Evolutionary conservation across 2,113 vertebrate species (phyloP).

Genomic region (Psophia crepitans): DNA sequence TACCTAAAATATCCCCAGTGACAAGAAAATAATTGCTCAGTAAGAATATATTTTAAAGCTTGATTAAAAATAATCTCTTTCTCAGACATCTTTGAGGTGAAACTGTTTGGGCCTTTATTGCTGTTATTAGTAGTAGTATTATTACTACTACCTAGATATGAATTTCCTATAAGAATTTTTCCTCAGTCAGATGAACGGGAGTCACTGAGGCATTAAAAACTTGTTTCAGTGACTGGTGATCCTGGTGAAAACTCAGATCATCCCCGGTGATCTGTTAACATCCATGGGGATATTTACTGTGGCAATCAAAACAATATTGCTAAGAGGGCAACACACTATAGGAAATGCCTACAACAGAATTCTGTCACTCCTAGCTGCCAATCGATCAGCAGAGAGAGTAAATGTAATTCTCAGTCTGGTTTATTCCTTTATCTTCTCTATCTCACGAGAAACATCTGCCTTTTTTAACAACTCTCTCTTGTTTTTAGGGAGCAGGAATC

Average conservation of each 20-base stretch:
- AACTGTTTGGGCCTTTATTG: not conserved
- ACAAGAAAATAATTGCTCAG: not conserved
- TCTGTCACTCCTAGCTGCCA: not conserved
- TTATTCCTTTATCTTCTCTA: not conserved
- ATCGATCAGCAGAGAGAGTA: not conserved
- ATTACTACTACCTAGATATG: not conserved
- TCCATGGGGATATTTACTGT: not conserved
- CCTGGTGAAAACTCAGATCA: not conserved
- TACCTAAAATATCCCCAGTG: not conserved
- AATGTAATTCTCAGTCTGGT: not conserved
- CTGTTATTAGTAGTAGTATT: not conserved
- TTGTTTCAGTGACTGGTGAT: not conserved
- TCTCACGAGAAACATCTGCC: not conserved
- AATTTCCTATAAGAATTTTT: not conserved
- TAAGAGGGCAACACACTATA: not conserved
- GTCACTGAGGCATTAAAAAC: not conserved
- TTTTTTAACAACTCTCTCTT: not conserved
- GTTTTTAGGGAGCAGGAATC: not conserved
- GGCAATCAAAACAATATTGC: not conserved
- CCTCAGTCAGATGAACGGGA: not conserved
- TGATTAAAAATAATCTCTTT: not conserved
- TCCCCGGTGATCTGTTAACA: not conserved
- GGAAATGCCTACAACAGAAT: not conserved
- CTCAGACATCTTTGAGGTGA: not conserved
- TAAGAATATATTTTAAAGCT: not conserved